phyloP scores from a whole-genome alignment of 2,888 invertebrate species.

The Himalopsyche anomala region DNA sequence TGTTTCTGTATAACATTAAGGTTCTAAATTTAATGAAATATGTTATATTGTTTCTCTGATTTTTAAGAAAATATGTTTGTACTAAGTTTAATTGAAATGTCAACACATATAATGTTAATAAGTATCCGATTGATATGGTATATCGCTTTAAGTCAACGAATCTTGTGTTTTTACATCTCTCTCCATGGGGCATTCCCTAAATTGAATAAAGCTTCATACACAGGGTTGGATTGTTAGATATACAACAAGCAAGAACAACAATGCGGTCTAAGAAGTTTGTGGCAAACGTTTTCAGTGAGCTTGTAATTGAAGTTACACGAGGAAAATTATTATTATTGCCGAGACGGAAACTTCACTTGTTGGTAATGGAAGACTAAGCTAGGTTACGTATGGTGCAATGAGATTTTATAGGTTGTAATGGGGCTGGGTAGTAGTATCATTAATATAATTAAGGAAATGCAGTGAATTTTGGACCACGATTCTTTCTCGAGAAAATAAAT shows the following conservation, averaged over 20 bases:
- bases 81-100: no score
- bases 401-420: neutral
- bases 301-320: constrained; percentile 26
- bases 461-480: no score
- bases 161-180: neutral
- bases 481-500: no score
- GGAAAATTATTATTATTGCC: constrained; percentile 19
- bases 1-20: no score
- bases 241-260: constrained; percentile 17
- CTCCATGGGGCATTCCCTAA: neutral
- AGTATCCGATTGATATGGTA: neutral
- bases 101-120: no score
- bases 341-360: constrained; percentile 14
- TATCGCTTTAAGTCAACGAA: neutral
- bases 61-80: no score
- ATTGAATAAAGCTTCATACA: constrained; percentile 11
- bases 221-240: neutral
- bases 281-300: constrained; percentile 34
- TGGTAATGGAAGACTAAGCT: neutral
- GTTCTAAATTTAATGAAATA: no score
- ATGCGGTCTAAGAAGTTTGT: constrained; percentile 30
- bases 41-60: no score
- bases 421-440: neutral
- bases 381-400: constrained; percentile 10
- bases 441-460: neutral